phyloP scores from a whole-genome alignment of 2,888 invertebrate species.

The Chalcosyrphus nemorum region DNA sequence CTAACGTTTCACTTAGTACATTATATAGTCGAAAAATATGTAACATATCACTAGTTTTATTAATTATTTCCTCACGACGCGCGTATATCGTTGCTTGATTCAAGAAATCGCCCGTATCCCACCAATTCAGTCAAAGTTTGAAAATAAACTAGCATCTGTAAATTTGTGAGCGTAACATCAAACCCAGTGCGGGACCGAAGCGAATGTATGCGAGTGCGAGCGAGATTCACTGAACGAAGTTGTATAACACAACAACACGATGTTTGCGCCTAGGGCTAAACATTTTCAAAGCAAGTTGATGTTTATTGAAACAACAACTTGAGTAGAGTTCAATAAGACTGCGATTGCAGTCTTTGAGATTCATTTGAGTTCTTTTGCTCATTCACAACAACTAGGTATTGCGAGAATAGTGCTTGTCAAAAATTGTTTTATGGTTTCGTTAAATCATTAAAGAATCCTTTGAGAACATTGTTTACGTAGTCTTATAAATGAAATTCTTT shows the following conservation, averaged over 20 bases:
- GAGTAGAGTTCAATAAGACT: conserved; percentile 3
- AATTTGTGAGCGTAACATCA: conserved; percentile 43
- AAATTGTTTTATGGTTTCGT: neutral
- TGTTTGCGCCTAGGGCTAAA: conserved; percentile 11
- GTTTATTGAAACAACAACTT: conserved; percentile 39
- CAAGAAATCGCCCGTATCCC: neutral
- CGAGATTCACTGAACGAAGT: conserved; percentile 45
- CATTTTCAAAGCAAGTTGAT: conserved; percentile 16
- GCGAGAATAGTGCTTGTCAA: neutral
- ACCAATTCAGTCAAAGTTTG: conserved; percentile 48
- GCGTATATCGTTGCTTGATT: neutral
- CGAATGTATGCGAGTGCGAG: conserved; percentile 19
- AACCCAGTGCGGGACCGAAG: neutral
- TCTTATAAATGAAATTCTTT: neutral
- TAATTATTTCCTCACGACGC: conserved; percentile 1
- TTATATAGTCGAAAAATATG: neutral
- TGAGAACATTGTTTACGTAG: neutral
- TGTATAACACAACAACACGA: conserved; percentile 41
- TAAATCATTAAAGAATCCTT: neutral
- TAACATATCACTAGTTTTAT: neutral
- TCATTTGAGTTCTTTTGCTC: conserved; percentile 5
- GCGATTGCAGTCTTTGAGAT: conserved; percentile 17
- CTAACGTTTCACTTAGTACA: neutral
- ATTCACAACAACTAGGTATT: conserved; percentile 5
- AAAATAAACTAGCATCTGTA: conserved; percentile 68